Evolutionary conservation across 2,113 vertebrate species (phyloP), one percentile per base, ranked within the genome.

Genomic region (Tursiops truncatus): DNA sequence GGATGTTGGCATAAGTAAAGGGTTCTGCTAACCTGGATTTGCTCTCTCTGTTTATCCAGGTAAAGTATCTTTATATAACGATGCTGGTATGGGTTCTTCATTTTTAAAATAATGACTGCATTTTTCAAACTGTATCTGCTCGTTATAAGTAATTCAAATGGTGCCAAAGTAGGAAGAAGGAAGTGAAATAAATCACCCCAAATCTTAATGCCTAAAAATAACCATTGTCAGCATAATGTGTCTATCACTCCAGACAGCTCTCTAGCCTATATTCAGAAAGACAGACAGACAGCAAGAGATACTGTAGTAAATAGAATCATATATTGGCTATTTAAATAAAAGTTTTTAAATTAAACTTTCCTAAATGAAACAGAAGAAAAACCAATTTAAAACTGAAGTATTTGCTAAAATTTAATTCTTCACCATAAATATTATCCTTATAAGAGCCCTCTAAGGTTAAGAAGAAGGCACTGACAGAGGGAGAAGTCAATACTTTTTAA

Each of bases 131-230:
- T 18, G 31, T 89, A 38, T 67, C n/a, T 93, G 53, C 71, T 96
- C 86, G 88, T 63, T 95, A 90, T 76, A 95, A 90, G 88, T 56
- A 95, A 88, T 91, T 95, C 85, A 94, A 93, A 77, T 0, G 15
- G 12, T 81, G 53, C 21, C 60, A 50, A 87, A 76, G 68, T 82
- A 53, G 38, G 73, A 76, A 85, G 94, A 80, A 74, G 77, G 63
- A 91, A 82, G 73, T 68, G 70, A 85, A 93, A 58, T 28, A 76
- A 93, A 84, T 84, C 88, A 68, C 25, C 28, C 86, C 8, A 25
- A 67, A 95, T 80, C 74, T 94, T 63, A 83, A n/a, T 28, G 73
- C 50, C 60, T 96, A 95, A 95, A 97, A 94, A 92, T 95, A 95
- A 28, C 50, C n/a, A 1, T 28, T 82, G 68, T 74, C 38, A 92